Conservation (phyloP, 2,797 vertebrate species). For the Neosilurus hyrtlii region DNA sequence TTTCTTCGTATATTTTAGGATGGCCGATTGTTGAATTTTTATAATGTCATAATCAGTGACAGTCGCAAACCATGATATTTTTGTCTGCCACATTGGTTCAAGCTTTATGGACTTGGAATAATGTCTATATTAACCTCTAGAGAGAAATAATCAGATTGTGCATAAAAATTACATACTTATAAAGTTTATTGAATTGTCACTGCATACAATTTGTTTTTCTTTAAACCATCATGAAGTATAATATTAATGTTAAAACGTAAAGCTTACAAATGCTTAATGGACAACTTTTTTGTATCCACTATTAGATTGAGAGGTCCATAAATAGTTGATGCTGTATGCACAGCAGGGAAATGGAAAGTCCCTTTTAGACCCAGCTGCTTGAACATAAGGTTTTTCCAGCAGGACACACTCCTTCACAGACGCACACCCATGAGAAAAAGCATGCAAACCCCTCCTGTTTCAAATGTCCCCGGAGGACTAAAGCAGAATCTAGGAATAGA, state of each 20-base stretch:
- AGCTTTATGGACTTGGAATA: no score
- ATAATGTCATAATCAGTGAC: no score
- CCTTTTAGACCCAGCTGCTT: background rate
- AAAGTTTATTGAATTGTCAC: background rate
- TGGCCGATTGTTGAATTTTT: no score
- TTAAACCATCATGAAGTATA: background rate
- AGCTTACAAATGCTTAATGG: background rate
- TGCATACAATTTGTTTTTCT: background rate
- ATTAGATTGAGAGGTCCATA: background rate
- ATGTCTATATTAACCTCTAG: no score
- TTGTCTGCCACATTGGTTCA: no score
- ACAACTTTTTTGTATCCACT: background rate
- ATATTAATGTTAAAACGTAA: background rate
- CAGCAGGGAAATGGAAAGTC: conserved; percentile 15
- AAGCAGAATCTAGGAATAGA: conserved; percentile 43
- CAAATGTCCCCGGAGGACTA: conserved; percentile 31
- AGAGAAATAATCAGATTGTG: background rate
- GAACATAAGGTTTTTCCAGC: conserved; percentile 9
- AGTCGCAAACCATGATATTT: no score
- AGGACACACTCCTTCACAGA: background rate
- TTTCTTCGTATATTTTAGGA: no score
- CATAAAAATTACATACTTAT: no score
- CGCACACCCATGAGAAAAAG: background rate
- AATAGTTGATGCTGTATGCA: background rate
- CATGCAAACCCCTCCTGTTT: conserved; percentile 18